Conservation (phyloP, 2,888 invertebrate genomes). For the Notodonta dromedarius region DNA sequence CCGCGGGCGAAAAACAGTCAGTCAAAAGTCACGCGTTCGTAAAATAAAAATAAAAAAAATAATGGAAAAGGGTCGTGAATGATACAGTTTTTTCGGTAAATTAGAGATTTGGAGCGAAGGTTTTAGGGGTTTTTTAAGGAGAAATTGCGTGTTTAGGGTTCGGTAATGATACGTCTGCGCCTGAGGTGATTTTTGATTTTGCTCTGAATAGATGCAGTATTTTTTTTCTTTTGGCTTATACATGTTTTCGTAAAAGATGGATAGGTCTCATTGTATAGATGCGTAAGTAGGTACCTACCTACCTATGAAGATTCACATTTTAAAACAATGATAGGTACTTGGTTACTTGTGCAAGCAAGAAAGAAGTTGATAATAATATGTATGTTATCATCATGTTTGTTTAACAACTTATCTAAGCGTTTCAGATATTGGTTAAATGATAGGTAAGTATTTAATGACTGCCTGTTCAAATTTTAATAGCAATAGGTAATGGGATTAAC, state of each 20-base stretch:
- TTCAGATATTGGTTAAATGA: too few species aligned
- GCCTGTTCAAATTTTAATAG: too few species aligned
- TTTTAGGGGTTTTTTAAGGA: constrained; percentile 52
- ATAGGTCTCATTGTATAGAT: too few species aligned
- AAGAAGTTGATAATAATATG: too few species aligned
- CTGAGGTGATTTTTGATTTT: constrained; percentile 39
- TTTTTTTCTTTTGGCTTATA: constrained; percentile 29
- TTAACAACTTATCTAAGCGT: too few species aligned
- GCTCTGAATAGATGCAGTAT: constrained; percentile 34
- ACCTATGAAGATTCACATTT: too few species aligned
- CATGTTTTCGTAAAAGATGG: constrained; percentile 21
- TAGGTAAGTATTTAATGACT: too few species aligned
- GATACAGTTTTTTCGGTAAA: constrained; percentile 82
- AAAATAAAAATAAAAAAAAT: constrained; percentile 54
- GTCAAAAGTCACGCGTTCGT: constrained; percentile 81
- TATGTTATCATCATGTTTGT: too few species aligned
- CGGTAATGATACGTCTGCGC: constrained; percentile 72
- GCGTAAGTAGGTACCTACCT: too few species aligned
- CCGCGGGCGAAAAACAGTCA: constrained; percentile 78
- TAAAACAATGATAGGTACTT: too few species aligned
- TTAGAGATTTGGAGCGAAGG: constrained; percentile 73
- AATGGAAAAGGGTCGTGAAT: constrained; percentile 69
- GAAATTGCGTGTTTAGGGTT: constrained; percentile 77
- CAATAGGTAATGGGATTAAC: too few species aligned
- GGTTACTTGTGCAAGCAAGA: too few species aligned